Evolutionary conservation across 2,113 vertebrate genomes (phyloP), one percentile per base, ranked within the genome.

Genomic region (Piaya cayana): DNA sequence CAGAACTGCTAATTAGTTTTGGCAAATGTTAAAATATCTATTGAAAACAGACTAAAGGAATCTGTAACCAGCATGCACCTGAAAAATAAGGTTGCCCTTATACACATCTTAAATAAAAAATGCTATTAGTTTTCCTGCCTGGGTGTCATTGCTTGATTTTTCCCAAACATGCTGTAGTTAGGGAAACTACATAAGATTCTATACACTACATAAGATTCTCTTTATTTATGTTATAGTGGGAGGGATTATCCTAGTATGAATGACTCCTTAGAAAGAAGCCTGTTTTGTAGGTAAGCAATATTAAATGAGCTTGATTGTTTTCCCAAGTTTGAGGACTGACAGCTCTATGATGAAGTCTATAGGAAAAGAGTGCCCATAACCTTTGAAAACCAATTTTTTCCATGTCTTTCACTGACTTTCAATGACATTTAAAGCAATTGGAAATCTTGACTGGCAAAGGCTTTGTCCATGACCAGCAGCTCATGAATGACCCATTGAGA

Each of bases 61-160:
- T 37, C 16, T 62, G 72, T 60, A 56, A n/a, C 13, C 0, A 0
- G 11, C 34, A 39, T 16, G 14, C 8, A 59, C 63, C 9, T 78
- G 19, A 55, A 81, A 36, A 68, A 56, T 15, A 16, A 60, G 83
- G 36, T 12, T 56, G 9, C 14, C 21, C 15, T 42, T 83, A 18
- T 52, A 19, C 9, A 42, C 8, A 5, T 36, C 8, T 58, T 58
- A 76, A 68, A 43, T 15, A 36, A 56, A 56, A 2, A 3, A 26
- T 55, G 8, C 5, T 20, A 6, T 34, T 70, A 32, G 7, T 62
- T 82, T 79, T 89, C 15, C 53, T 68, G 15, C n/a, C 25, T 3
- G 3, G 18, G 11, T 6, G 15, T 79, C 23, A 34, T 8, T 58
- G 29, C 36, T 64, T 42, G 6, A 22, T 68, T 67, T 71, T 62